A percentile compares a stretch with the other conserved stretches of the same genome.
phyloP scores from a whole-genome alignment of 2,888 invertebrate genomes.

The Laothoe populi region DNA sequence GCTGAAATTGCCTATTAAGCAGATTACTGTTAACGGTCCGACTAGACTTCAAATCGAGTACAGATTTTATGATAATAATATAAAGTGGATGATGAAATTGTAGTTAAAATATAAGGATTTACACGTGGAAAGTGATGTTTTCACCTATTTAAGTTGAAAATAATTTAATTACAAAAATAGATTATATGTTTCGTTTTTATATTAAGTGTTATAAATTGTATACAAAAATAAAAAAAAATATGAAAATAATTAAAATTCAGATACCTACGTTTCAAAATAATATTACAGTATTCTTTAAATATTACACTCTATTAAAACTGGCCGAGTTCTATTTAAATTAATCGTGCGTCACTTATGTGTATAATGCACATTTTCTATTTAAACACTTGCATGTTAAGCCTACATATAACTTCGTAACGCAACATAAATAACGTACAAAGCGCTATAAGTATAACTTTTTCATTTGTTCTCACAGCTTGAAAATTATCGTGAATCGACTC shows the following conservation, averaged over 20 bases:
- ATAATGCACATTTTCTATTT: slow-evolving; percentile 12
- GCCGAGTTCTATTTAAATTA: background rate
- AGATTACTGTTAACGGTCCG: slow-evolving; percentile 49
- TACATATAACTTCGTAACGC: slow-evolving; percentile 16
- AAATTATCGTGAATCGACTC: slow-evolving; percentile 48
- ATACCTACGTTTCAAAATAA: no score
- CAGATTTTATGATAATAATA: slow-evolving; percentile 39
- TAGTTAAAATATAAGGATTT: background rate
- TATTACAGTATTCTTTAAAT: no score
- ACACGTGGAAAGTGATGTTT: background rate
- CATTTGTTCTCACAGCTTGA: slow-evolving; percentile 45
- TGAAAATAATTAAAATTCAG: no score
- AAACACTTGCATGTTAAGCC: slow-evolving; percentile 7
- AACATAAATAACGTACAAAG: slow-evolving; percentile 20
- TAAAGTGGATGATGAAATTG: slow-evolving; percentile 11
- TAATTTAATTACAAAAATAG: no score
- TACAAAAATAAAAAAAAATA: background rate
- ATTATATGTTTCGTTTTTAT: background rate
- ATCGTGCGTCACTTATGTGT: slow-evolving; percentile 2
- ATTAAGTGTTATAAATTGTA: background rate
- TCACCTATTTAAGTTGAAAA: background rate
- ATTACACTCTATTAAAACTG: slow-evolving; percentile 3
- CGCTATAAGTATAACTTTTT: slow-evolving; percentile 27
- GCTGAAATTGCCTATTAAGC: slow-evolving; percentile 55
- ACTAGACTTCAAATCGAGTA: slow-evolving; percentile 47